Base-by-base conservation (phyloP, 2,113 vertebrate species). In the Theropithecus gelada region DNA sequence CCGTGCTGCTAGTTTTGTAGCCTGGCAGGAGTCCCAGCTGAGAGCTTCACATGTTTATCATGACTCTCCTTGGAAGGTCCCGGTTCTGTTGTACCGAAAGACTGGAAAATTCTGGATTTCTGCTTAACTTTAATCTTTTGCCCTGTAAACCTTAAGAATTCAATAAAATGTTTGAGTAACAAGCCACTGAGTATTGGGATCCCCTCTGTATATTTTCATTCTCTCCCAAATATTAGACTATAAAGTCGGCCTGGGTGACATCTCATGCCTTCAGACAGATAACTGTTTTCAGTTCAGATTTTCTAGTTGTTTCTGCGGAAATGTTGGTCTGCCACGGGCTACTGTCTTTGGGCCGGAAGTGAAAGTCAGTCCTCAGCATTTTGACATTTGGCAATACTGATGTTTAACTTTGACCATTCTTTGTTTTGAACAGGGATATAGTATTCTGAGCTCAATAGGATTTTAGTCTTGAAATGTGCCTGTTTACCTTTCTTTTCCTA, bases 341-440 rank as follows among this genome's bases (percentile, higher is more conserved):
- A 61, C 55, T 87, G 23, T 92, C 4, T 85, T 27, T 76, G 38
- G 25, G 43, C 55, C 8, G 30, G 78, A 85, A 73, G 45, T 79
- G 11, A 45, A 75, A 91, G 45, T 75, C 32, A 61, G 35, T 79
- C 9, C 64, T 40, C 88, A 92, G 35, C 9, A 38, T 88, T 91
- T 48, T 88, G n/a, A 88, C 23, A 48, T 91, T 89, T 61, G 64
- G 32, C 59, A 84, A 50, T 85, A 43, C 5, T 83, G n/a, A 14
- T 68, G 5, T 90, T 90, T 80, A 83, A 81, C 48, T 12, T n/a
- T 90, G 57, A 88, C 17, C 3, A 7, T 84, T 88, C n/a, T 96
- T 88, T 93, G 27, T 97, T 87, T 93, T 95, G 68, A 93, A 27
- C 40, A 86, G 79, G 32, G 50, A 61, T 80, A 23, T 76, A 38